phyloP scores from a whole-genome alignment of 1,140 invertebrate genomes.

The Ostrea edulis region DNA sequence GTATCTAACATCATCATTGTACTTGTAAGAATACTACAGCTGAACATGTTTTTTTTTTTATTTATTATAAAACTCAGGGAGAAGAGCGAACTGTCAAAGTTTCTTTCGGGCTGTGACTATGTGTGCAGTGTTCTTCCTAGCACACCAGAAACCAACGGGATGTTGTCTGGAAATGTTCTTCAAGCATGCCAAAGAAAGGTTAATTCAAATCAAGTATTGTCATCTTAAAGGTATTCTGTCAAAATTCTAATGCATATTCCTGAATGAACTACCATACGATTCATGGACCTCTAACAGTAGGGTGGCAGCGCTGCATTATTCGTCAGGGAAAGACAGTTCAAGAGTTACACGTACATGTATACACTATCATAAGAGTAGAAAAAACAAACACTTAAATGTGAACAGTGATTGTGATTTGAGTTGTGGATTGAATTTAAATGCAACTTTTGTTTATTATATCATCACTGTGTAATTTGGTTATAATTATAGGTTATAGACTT shows the following conservation, averaged over 20 bases:
- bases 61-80: conserved; percentile 52
- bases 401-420: too few relatives aligned
- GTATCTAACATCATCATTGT: too few relatives aligned
- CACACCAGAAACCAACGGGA: conserved; percentile 80
- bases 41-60: background rate
- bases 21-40: too few relatives aligned
- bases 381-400: too few relatives aligned
- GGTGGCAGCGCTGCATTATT: too few relatives aligned
- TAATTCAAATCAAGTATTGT: conserved; percentile 43
- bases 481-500: too few relatives aligned
- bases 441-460: too few relatives aligned
- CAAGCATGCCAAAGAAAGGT: conserved; percentile 77
- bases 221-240: too few relatives aligned
- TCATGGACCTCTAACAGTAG: background rate
- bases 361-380: too few relatives aligned
- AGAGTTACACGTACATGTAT: background rate
- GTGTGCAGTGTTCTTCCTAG: conserved; percentile 82
- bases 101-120: conserved; percentile 82
- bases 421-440: too few relatives aligned
- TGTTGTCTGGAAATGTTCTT: conserved; percentile 81
- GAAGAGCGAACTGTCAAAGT: conserved; percentile 72
- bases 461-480: too few relatives aligned
- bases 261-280: background rate
- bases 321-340: background rate
- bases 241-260: background rate